Conservation (phyloP, 1,140 invertebrate genomes). For the Sminthurides bifidus region DNA sequence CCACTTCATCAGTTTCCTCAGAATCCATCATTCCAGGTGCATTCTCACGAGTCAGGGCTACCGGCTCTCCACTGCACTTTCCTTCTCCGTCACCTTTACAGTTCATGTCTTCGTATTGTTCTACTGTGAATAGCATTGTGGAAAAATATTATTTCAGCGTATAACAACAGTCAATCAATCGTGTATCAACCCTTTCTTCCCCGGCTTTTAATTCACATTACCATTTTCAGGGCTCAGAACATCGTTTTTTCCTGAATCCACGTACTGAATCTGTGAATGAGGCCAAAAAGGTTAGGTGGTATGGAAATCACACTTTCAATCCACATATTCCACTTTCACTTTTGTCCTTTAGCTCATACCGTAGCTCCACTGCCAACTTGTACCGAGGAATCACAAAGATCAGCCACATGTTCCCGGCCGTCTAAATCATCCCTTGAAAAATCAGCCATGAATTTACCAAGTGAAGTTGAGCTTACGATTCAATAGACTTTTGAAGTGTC, state of each 20-base stretch:
- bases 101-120: background rate
- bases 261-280: conserved; percentile 2
- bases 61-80: background rate
- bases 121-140: background rate
- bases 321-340: background rate
- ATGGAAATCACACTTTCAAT: background rate
- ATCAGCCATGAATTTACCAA: background rate
- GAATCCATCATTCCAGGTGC: background rate
- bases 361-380: background rate
- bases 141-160: too few species aligned
- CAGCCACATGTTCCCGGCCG: background rate
- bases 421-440: background rate
- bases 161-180: too few species aligned
- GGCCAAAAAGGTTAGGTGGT: background rate
- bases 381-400: background rate
- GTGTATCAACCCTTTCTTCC: too few species aligned
- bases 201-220: background rate
- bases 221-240: background rate
- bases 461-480: background rate
- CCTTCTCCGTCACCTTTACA: background rate
- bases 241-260: background rate
- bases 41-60: too few species aligned
- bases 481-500: too few species aligned
- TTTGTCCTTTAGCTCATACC: background rate
- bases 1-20: background rate